These are phyloP conservation scores for Pseudomyrmex sp. DNA, from an alignment of 1,140 invertebrate genomes.

Conservation along the genomic window DNA sequence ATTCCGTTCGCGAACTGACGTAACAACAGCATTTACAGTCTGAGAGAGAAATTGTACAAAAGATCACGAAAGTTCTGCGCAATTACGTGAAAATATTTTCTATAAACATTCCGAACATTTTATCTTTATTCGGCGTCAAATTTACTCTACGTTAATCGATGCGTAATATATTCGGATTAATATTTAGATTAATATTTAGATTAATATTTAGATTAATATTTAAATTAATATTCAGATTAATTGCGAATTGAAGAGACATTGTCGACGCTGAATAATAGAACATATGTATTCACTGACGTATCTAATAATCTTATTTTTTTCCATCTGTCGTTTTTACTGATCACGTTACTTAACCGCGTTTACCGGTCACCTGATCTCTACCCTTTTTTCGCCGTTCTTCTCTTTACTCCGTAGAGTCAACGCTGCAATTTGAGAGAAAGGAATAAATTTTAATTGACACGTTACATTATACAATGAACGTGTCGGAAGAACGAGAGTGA, in stretches of 20 bases:
- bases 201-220: too few species aligned
- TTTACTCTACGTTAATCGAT: background rate
- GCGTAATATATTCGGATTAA: too few species aligned
- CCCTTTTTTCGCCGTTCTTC: conserved; percentile 44
- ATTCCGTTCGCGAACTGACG: conserved; percentile 8
- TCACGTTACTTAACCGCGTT: conserved; percentile 50
- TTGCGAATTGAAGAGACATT: too few species aligned
- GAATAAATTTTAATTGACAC: background rate
- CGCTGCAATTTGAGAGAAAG: too few species aligned
- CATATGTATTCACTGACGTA: background rate
- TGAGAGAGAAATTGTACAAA: background rate
- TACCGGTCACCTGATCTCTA: conserved; percentile 60
- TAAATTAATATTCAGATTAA: too few species aligned
- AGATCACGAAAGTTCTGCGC: too few species aligned
- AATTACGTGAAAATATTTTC: conserved; percentile 2
- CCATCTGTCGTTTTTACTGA: conserved; percentile 56
- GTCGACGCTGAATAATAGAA: background rate
- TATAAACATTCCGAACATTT: background rate
- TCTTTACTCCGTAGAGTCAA: background rate
- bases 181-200: too few species aligned
- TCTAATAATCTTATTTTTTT: conserved; percentile 13
- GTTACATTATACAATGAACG: background rate
- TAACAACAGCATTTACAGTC: conserved; percentile 1
- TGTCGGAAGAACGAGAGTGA: background rate
- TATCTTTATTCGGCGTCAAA: background rate